Conservation (phyloP, 2,113 vertebrate species). For the Galeopterus variegatus region DNA sequence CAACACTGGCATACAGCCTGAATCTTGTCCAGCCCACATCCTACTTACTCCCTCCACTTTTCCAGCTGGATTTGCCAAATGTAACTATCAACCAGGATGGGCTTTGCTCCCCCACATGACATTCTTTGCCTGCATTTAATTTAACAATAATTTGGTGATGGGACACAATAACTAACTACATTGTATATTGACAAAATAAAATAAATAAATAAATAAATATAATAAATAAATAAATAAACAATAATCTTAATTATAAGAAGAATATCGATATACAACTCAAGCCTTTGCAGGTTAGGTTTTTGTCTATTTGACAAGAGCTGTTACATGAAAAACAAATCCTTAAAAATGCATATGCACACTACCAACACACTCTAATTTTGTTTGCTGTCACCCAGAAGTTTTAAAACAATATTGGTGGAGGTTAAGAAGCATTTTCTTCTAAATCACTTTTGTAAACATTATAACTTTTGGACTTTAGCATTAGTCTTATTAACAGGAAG, state of each 20-base stretch:
- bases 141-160: neutral
- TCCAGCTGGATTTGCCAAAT: neutral
- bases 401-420: neutral
- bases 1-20: neutral
- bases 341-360: neutral
- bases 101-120: neutral
- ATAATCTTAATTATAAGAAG: conserved; percentile 12
- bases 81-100: neutral
- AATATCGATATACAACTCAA: neutral
- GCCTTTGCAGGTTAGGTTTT: neutral
- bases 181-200: no score
- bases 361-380: neutral
- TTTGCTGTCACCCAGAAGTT: neutral
- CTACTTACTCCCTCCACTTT: neutral
- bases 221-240: no score
- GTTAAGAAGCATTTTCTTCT: neutral
- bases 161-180: no score
- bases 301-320: neutral
- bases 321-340: neutral
- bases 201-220: no score
- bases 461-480: neutral
- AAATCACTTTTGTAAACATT: neutral
- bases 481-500: neutral
- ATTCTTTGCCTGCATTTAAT: neutral
- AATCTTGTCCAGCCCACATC: neutral